Conservation (phyloP, 2,113 vertebrate species). For the Ctenomys sociabilis region DNA sequence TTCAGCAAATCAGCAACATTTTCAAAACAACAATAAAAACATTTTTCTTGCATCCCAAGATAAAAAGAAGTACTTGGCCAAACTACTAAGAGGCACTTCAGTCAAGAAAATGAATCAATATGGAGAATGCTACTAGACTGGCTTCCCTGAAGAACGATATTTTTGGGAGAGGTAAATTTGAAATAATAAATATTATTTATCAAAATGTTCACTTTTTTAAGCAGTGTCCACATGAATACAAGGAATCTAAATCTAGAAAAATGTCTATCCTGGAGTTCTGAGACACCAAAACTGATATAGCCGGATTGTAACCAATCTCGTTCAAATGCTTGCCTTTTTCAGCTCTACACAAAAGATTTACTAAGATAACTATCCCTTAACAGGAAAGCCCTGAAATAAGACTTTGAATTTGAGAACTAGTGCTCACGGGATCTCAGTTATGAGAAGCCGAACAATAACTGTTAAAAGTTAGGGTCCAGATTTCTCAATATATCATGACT, state of each 20-base stretch:
- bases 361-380: background rate
- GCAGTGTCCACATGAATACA: background rate
- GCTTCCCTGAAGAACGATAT: background rate
- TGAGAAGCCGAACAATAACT: background rate
- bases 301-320: background rate
- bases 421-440: background rate
- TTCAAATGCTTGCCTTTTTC: background rate
- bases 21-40: conserved; percentile 55
- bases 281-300: background rate
- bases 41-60: conserved; percentile 6
- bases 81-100: background rate
- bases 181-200: conserved; percentile 36
- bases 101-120: background rate
- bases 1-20: conserved; percentile 74
- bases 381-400: background rate
- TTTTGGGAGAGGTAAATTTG: background rate
- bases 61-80: conserved; percentile 39
- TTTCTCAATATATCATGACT: background rate
- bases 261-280: background rate
- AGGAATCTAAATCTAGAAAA: background rate
- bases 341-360: background rate
- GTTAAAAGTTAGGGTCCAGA: background rate
- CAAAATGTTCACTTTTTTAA: background rate
- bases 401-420: conserved; percentile 21
- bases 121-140: background rate